These are phyloP conservation scores for Luffia ferchaultella DNA, from an alignment of 2,888 invertebrate genomes.

Conservation along the genomic window DNA sequence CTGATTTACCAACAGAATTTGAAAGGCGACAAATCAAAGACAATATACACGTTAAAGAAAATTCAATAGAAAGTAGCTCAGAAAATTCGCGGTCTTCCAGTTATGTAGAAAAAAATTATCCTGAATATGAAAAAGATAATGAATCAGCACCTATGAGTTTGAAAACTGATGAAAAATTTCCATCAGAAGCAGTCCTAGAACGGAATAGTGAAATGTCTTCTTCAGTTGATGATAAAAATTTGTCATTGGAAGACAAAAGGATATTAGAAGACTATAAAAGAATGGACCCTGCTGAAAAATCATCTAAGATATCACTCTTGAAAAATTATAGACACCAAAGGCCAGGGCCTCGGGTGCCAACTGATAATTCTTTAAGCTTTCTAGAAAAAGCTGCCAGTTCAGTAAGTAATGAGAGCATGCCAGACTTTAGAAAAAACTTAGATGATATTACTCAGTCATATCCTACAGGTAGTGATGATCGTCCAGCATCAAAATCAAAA, in stretches of 20 bases:
- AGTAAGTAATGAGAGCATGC: constrained; percentile 48
- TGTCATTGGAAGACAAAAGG: background rate
- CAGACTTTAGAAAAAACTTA: constrained; percentile 53
- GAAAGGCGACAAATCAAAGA: constrained; percentile 9
- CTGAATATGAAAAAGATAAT: background rate
- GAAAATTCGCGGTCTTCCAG: constrained; percentile 18
- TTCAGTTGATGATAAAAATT: background rate
- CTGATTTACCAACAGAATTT: background rate
- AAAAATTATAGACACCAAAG: constrained; percentile 61
- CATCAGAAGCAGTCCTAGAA: constrained; percentile 44
- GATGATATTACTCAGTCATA: constrained; percentile 61
- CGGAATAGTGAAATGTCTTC: background rate
- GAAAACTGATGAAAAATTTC: constrained; percentile 52
- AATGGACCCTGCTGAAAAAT: constrained; percentile 22
- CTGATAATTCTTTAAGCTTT: constrained; percentile 50
- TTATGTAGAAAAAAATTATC: constrained; percentile 12
- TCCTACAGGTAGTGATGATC: constrained; percentile 41
- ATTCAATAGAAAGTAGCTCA: constrained; percentile 9
- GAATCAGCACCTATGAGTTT: constrained; percentile 32
- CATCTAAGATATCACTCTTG: constrained; percentile 47
- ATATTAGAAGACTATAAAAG: constrained; percentile 11
- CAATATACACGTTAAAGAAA: constrained; percentile 1
- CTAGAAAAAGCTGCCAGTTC: constrained; percentile 52
- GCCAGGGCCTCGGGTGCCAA: constrained; percentile 32
- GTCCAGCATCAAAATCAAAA: constrained; percentile 34